Evolutionary conservation across 2,113 vertebrate genomes (phyloP).

Genomic region (Bungarus multicinctus): DNA sequence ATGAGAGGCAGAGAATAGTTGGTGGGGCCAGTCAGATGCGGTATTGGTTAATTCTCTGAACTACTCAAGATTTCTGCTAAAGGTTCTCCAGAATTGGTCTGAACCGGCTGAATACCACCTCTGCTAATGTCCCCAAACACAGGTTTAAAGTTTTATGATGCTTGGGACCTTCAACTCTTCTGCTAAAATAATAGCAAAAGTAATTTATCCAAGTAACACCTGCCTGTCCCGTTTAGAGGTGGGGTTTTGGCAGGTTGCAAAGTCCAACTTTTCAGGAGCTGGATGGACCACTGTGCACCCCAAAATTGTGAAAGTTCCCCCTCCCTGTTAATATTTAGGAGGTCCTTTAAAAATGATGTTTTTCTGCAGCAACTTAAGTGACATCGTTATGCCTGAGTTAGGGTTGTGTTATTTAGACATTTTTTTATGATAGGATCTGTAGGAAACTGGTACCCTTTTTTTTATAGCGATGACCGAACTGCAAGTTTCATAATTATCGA

Average conservation of each 20-base stretch:
- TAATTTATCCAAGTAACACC: neutral
- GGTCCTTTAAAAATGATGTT: neutral
- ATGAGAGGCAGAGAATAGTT: too few relatives aligned
- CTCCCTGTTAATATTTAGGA: neutral
- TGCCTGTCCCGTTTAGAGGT: neutral
- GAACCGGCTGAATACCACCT: too few relatives aligned
- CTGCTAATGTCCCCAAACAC: neutral
- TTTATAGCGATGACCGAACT: neutral
- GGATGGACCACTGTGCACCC: neutral
- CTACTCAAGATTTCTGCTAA: too few relatives aligned
- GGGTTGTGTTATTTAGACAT: neutral
- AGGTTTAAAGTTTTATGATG: neutral
- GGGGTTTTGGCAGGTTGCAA: neutral
- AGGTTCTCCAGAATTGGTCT: too few relatives aligned
- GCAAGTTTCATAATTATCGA: neutral
- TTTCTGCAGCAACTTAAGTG: neutral
- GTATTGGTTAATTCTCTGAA: too few relatives aligned
- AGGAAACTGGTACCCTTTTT: neutral
- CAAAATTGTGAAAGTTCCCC: neutral
- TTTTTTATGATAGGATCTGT: neutral
- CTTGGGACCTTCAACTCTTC: neutral
- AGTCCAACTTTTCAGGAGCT: neutral
- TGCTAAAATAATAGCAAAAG: neutral
- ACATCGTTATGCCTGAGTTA: neutral
- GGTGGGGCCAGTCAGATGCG: too few relatives aligned